Percentiles rank a stretch among this genome's conserved stretches.
These are phyloP conservation scores for Rotaria socialis DNA, from an alignment of 2,888 invertebrate genomes.

Conservation along the genomic window DNA sequence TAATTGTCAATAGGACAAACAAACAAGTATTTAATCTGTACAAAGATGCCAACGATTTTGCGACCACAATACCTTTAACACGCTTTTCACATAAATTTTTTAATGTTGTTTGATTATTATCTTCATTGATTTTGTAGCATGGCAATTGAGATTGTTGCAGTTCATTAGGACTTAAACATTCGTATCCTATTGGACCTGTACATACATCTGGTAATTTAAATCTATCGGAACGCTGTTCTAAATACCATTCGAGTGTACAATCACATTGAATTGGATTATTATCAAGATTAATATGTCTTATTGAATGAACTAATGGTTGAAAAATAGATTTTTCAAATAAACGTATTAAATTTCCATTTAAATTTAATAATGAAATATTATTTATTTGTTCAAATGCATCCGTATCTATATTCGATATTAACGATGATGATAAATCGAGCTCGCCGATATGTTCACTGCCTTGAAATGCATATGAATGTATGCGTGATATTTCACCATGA, in stretches of 20 bases:
- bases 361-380: background rate
- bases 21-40: background rate
- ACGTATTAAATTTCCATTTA: conserved; percentile 8
- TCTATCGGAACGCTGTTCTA: background rate
- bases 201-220: conserved; percentile 24
- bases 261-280: conserved; percentile 33
- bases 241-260: conserved; percentile 23
- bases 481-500: background rate
- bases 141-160: background rate
- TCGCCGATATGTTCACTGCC: background rate
- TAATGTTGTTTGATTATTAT: background rate
- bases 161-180: conserved; percentile 32
- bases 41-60: background rate
- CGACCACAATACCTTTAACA: background rate
- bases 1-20: background rate
- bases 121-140: background rate
- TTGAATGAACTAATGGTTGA: background rate
- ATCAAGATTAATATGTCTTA: background rate
- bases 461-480: background rate
- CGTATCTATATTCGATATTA: background rate
- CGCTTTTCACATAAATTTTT: background rate
- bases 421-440: conserved; percentile 3
- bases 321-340: background rate
- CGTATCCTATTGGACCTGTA: conserved; percentile 11
- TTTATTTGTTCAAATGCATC: background rate